phyloP scores from a whole-genome alignment of 1,140 invertebrate genomes.

The Drosophila elegans region DNA sequence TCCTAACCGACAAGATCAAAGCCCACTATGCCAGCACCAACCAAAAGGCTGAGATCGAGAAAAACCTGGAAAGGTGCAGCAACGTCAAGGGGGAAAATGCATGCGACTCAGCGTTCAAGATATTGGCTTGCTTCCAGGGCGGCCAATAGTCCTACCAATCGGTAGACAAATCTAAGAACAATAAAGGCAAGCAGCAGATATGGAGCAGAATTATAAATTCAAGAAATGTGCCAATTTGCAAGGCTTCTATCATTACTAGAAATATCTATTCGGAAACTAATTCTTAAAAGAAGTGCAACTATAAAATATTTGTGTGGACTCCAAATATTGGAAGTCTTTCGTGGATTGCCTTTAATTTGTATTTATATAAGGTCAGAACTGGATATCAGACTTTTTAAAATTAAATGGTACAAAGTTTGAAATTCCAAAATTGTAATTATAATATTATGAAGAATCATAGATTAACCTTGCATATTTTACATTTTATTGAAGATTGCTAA shows the following conservation, averaged over 20 bases:
- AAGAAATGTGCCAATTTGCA: neutral
- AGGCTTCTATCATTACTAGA: too few relatives aligned
- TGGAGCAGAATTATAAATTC: neutral
- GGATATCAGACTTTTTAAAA: too few relatives aligned
- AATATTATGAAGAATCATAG: too few relatives aligned
- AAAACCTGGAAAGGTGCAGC: slow-evolving; percentile 39
- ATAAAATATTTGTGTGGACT: too few relatives aligned
- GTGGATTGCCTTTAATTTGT: too few relatives aligned
- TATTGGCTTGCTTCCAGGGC: slow-evolving; percentile 37
- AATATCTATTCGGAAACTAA: too few relatives aligned
- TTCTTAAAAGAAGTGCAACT: too few relatives aligned
- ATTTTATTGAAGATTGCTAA: too few relatives aligned
- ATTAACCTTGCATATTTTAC: neutral
- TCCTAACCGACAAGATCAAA: slow-evolving; percentile 39
- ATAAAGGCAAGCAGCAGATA: neutral
- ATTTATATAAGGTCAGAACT: too few relatives aligned
- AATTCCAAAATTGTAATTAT: too few relatives aligned
- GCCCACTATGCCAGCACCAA: neutral
- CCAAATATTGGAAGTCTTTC: too few relatives aligned
- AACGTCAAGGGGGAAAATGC: slow-evolving; percentile 46
- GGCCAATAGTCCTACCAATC: neutral
- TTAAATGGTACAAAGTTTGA: neutral
- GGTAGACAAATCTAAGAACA: neutral
- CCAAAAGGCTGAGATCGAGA: slow-evolving; percentile 1
- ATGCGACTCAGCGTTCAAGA: slow-evolving; percentile 66